Conservation (phyloP, 2,797 vertebrate species). For the Megaceryle alcyon region DNA sequence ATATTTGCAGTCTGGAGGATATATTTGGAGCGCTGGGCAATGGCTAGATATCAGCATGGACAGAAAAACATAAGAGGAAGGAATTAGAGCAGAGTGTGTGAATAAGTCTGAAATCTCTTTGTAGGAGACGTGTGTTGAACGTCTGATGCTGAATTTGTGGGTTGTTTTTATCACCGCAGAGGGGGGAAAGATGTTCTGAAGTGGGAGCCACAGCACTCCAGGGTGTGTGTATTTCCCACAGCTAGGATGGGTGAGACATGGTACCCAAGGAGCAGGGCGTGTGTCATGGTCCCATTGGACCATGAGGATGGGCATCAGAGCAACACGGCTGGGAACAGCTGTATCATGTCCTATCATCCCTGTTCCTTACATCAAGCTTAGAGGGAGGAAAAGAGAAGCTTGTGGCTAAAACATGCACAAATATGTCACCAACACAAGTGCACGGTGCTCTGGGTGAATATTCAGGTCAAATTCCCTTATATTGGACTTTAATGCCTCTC, state of each 20-base stretch:
- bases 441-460: not conserved
- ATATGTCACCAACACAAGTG: not conserved
- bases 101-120: not conserved
- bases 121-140: not conserved
- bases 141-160: not conserved
- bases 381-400: not conserved
- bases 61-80: not conserved
- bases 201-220: not conserved
- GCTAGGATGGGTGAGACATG: not conserved
- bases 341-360: not conserved
- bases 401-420: not conserved
- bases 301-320: accelerated
- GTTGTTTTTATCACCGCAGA: not conserved
- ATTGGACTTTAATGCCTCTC: not conserved
- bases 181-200: not conserved
- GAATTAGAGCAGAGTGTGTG: not conserved
- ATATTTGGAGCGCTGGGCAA: not conserved
- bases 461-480: not conserved
- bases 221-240: not conserved
- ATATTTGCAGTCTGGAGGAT: not conserved
- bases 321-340: not conserved
- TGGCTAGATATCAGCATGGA: not conserved
- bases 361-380: accelerated
- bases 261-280: not conserved
- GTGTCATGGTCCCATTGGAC: not conserved